phyloP scores from a whole-genome alignment of 1,140 invertebrate species.

The Drosophila triauraria region DNA sequence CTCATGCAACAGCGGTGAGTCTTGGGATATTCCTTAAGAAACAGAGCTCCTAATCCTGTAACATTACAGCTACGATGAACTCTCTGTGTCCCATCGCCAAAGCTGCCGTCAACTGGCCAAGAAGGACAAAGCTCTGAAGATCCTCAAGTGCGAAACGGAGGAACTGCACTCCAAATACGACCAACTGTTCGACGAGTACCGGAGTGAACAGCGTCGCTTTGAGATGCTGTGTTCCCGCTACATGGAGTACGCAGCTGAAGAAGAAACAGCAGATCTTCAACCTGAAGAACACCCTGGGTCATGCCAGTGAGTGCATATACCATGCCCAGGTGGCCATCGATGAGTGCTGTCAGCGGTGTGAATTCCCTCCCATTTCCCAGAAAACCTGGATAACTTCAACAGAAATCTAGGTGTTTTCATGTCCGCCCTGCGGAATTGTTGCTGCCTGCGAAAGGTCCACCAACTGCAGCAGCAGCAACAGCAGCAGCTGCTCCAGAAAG shows the following conservation, averaged over 20 bases:
- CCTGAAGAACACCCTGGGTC: conserved; percentile 58
- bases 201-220: conserved; percentile 52
- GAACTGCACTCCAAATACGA: conserved; percentile 67
- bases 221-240: conserved; percentile 57
- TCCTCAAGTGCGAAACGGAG: conserved; percentile 62
- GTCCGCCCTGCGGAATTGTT: conserved; percentile 54
- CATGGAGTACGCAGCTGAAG: conserved; percentile 47
- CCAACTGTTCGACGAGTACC: conserved; percentile 61
- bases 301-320: conserved; percentile 67
- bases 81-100: conserved; percentile 64
- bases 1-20: conserved; percentile 81
- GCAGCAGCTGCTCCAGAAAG: conserved; percentile 15
- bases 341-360: conserved; percentile 4
- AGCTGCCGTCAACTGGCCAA: conserved; percentile 64
- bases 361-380: neutral
- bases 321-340: conserved; percentile 61
- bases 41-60: too few relatives aligned
- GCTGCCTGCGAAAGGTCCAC: conserved; percentile 43
- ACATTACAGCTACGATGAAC: conserved; percentile 62
- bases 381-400: conserved; percentile 41
- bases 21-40: too few relatives aligned
- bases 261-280: conserved; percentile 67
- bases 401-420: conserved; percentile 55
- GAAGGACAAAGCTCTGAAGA: conserved; percentile 60
- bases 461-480: conserved; percentile 45